phyloP scores from a whole-genome alignment of 2,113 vertebrate species.

The Apeltes quadracus region DNA sequence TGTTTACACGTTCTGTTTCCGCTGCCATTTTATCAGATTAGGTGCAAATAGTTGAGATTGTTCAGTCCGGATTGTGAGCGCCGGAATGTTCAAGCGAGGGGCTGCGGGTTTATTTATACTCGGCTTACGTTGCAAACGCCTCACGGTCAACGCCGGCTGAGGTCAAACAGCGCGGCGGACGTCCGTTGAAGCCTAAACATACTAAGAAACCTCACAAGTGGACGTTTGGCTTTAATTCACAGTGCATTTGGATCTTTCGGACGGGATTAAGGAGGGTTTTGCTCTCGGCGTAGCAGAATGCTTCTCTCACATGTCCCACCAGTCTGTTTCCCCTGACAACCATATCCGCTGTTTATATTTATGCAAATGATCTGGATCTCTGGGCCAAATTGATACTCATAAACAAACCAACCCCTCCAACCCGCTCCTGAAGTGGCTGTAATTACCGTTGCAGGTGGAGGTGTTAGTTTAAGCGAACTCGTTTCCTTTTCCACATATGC shows the following conservation, averaged over 20 bases:
- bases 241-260: slow-evolving; percentile 27
- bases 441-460: slow-evolving; percentile 46
- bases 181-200: slow-evolving; percentile 15
- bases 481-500: slow-evolving; percentile 56
- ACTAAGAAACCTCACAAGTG: slow-evolving; percentile 23
- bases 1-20: slow-evolving; percentile 38
- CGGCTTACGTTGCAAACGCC: background rate
- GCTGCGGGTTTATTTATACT: slow-evolving; percentile 1
- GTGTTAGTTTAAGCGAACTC: slow-evolving; percentile 62
- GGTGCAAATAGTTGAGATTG: slow-evolving; percentile 20
- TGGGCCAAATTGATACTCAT: slow-evolving; percentile 47
- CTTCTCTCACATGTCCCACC: slow-evolving; percentile 27
- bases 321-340: slow-evolving; percentile 65
- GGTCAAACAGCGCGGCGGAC: background rate
- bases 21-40: slow-evolving; percentile 30
- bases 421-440: slow-evolving; percentile 40
- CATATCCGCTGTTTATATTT: slow-evolving; percentile 61
- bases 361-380: slow-evolving; percentile 66
- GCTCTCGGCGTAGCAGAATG: background rate
- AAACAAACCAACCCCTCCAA: slow-evolving; percentile 58
- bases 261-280: slow-evolving; percentile 9
- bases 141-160: background rate
- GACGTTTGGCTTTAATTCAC: slow-evolving; percentile 14
- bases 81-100: slow-evolving; percentile 5
- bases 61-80: slow-evolving; percentile 13